These are phyloP conservation scores for Hylomyscus alleni DNA, from an alignment of 2,797 vertebrate genomes.

Conservation along the genomic window DNA sequence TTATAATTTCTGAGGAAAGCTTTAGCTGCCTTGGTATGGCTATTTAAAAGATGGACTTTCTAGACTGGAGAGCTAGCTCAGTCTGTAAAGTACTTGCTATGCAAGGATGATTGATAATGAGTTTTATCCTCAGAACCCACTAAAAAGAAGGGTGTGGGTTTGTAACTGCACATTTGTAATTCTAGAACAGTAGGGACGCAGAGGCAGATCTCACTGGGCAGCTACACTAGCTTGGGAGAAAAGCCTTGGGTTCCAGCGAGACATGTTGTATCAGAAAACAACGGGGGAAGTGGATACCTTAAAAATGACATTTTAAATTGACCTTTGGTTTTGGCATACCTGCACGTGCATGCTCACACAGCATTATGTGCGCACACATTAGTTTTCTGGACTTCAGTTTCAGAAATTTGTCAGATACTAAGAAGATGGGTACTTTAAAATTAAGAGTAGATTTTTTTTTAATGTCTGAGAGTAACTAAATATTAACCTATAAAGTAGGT, in stretches of 20 bases:
- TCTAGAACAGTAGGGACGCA: neutral
- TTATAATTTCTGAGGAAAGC: constrained; percentile 39
- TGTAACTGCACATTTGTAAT: neutral
- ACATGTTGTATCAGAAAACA: neutral
- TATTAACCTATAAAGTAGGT: neutral
- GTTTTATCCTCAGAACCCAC: neutral
- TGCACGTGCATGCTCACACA: neutral
- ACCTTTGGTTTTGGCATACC: neutral
- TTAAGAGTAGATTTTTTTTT: constrained; percentile 66
- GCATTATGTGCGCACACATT: neutral
- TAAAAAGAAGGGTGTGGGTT: neutral
- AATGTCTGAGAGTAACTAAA: constrained; percentile 59
- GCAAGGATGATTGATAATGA: neutral
- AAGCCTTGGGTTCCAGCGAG: neutral
- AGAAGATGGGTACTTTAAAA: constrained; percentile 33
- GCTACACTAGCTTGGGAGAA: too few relatives aligned
- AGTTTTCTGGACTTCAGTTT: constrained; percentile 44
- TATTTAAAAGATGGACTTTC: constrained; percentile 34
- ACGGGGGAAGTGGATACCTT: neutral
- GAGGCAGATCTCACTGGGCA: neutral
- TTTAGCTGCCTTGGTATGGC: constrained; percentile 40
- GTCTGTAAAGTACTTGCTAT: neutral
- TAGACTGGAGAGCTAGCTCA: neutral
- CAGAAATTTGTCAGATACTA: constrained; percentile 41
- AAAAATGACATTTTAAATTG: neutral